These are phyloP conservation scores for Lordiphosa stackelbergi DNA, from an alignment of 1,140 invertebrate species.

Conservation along the genomic window DNA sequence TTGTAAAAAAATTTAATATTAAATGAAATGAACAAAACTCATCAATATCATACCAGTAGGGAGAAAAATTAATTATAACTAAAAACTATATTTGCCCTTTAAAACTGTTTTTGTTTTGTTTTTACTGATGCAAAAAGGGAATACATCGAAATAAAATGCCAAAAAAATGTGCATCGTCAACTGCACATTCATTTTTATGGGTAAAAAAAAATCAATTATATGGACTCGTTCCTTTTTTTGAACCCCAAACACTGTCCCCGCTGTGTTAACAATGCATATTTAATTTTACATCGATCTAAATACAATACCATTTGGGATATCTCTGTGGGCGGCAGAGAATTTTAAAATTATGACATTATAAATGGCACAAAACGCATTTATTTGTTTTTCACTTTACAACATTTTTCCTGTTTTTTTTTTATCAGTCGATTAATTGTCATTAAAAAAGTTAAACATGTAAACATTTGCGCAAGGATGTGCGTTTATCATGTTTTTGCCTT, in stretches of 20 bases:
- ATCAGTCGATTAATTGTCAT: conserved; percentile 31
- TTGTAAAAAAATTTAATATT: conserved; percentile 2
- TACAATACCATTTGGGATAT: conserved; percentile 36
- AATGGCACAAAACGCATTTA: conserved; percentile 11
- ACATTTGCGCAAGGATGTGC: conserved; percentile 34
- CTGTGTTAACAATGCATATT: conserved; percentile 60
- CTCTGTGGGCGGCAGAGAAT: conserved; percentile 11
- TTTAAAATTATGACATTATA: conserved; percentile 19
- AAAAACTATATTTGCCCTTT: conserved; percentile 2
- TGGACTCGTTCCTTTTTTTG: conserved; percentile 15
- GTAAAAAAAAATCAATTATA: conserved; percentile 5
- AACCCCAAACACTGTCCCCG: conserved; percentile 6
- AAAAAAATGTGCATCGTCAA: conserved; percentile 18
- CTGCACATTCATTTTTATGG: too few species aligned
- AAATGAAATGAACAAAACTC: conserved; percentile 31
- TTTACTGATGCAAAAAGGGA: too few species aligned
- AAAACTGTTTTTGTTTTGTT: too few species aligned
- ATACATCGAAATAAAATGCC: conserved; percentile 23
- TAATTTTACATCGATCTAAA: conserved; percentile 50
- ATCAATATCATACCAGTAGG: conserved; percentile 13
- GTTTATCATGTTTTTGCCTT: conserved; percentile 39
- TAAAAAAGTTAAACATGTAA: conserved; percentile 25
- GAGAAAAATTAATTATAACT: conserved; percentile 23
- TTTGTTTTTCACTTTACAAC: conserved; percentile 31
- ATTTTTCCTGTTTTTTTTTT: conserved; percentile 24